phyloP scores from a whole-genome alignment of 2,113 vertebrate species.

The Upupa epops region DNA sequence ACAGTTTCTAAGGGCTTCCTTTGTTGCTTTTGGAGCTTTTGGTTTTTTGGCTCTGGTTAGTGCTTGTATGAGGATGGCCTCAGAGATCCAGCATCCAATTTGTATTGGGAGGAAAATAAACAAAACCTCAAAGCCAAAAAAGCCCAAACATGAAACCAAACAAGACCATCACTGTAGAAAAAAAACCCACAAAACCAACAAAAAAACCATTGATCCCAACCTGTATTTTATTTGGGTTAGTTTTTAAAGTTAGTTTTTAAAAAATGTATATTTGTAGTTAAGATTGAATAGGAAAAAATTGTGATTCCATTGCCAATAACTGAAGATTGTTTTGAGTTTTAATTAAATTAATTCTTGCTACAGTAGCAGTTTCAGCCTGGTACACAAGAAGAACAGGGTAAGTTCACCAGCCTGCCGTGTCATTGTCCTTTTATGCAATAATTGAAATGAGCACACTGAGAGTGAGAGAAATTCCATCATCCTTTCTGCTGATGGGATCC shows the following conservation, averaged over 20 bases:
- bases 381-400: background rate
- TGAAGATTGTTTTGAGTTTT: background rate
- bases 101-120: fast-evolving
- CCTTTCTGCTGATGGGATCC: background rate
- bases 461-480: background rate
- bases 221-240: background rate
- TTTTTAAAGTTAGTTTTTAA: no score
- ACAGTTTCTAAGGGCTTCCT: background rate
- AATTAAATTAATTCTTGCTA: background rate
- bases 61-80: background rate
- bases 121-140: background rate
- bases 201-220: fast-evolving
- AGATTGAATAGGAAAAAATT: background rate
- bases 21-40: fast-evolving
- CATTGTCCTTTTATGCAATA: background rate
- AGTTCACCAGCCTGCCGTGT: background rate
- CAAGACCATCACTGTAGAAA: background rate
- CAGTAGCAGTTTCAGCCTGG: background rate
- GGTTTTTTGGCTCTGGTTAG: background rate
- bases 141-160: background rate
- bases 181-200: background rate
- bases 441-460: background rate
- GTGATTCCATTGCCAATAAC: background rate
- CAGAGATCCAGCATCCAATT: background rate
- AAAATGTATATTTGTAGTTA: background rate